Evolutionary conservation across 23 tunicate genomes (phyloP), one percentile per base, ranked within the genome.

Genomic region (Clavelina lepadiformis): DNA sequence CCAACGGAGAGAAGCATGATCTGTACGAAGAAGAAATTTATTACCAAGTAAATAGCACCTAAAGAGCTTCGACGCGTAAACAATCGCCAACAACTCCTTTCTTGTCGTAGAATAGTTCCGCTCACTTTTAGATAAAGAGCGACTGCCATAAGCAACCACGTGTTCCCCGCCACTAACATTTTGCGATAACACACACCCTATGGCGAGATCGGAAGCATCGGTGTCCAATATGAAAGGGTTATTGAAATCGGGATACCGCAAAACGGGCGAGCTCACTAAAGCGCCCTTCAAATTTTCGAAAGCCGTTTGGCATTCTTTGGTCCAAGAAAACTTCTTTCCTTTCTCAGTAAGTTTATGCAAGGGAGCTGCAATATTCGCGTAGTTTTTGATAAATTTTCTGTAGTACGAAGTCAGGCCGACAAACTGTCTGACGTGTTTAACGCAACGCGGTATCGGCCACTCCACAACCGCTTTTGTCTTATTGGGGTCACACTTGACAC

Each of bases 1-100:
- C n/a, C n/a, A n/a, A n/a, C n/a, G n/a, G n/a, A 62, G 81, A 22
- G 71, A 26, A 1, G 81, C 71, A 33, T 75, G 81, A 50, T 75
- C 81, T 0, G 71, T 61, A 1, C 69, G 28, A 5, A 75, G 25
- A 11, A 37, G 29, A 49, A 64, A 46, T 19, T 60, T 32, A 27
- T 71, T 28, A 2, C 81, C 81, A 15, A 63, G 5, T 13, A 69
- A 30, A 28, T 69, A 69, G 36, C 65, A 55, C 25, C 63, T 3
- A 33, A 61, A 64, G 21, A 51, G 31, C 37, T 66, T 63, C 2
- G 31, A 19, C 27, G 56, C 53, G 30, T 26, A 52, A 28, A 71
- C 29, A 1, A 71, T 31, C 13, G 61, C 70, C 1, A 51, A 46
- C 21, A 32, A 54, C 34, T 51, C 59, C 23, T 58, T 38, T 7